Conservation (phyloP, 2,113 vertebrate species). For the Dipodomys ordii region DNA sequence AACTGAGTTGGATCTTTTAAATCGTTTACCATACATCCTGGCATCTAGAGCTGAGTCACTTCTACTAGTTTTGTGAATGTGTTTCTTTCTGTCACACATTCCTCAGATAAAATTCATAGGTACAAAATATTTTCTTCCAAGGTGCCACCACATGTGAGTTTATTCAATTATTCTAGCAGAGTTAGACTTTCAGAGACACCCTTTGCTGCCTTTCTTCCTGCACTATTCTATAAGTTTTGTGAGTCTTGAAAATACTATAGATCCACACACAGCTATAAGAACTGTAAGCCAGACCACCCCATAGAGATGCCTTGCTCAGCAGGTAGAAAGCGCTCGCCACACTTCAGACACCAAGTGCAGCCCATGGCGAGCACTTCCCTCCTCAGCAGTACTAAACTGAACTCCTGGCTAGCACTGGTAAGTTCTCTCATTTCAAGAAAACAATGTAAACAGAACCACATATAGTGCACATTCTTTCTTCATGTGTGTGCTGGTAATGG, state of each 20-base stretch:
- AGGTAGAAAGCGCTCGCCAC: no score
- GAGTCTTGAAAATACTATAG: background rate
- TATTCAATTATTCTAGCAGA: background rate
- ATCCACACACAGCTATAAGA: background rate
- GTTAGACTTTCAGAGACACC: background rate
- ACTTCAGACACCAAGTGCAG: no score
- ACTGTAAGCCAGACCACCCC: no score
- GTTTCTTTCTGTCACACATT: background rate
- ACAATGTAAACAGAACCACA: background rate
- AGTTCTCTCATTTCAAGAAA: background rate
- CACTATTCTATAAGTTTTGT: background rate
- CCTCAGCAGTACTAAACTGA: no score
- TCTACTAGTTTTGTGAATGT: background rate
- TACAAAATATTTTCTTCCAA: background rate
- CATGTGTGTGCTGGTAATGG: no score
- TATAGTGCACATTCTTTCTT: no score
- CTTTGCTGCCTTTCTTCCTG: background rate
- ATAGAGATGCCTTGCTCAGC: no score
- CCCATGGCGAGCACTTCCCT: no score
- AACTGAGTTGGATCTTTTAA: background rate
- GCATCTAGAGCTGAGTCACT: background rate
- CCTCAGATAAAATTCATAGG: background rate
- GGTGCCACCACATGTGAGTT: background rate
- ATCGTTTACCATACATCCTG: background rate
- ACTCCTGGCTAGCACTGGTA: no score